Conservation (phyloP, 1,140 invertebrate genomes). For the Argopecten irradians region DNA sequence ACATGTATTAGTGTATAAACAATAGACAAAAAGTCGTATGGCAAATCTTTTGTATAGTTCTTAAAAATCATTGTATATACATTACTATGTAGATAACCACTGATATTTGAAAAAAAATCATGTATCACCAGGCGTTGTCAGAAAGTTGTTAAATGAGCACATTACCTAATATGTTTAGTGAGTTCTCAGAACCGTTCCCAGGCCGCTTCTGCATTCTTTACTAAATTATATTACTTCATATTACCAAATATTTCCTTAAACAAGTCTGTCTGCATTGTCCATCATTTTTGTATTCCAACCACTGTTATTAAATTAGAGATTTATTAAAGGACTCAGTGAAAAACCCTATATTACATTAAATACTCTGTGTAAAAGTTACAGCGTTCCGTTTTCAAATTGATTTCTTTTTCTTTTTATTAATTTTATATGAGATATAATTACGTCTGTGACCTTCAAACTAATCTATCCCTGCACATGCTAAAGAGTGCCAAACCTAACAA, state of each 20-base stretch:
- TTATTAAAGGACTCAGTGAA: background rate
- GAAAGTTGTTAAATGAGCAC: background rate
- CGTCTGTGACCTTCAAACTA: background rate
- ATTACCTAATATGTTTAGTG: background rate
- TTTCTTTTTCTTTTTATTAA: background rate
- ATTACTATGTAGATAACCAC: too few relatives aligned
- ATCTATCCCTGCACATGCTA: background rate
- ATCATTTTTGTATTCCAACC: background rate
- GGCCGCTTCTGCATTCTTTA: background rate
- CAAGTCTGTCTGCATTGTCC: background rate
- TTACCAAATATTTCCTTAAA: background rate
- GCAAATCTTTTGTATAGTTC: too few relatives aligned
- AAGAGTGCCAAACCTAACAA: background rate
- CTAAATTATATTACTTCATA: background rate
- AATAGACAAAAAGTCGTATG: too few relatives aligned
- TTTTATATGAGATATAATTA: background rate
- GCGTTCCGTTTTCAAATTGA: background rate
- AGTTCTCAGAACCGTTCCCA: background rate
- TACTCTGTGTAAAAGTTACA: slow-evolving; percentile 5
- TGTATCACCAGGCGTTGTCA: background rate
- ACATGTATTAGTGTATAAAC: too few relatives aligned
- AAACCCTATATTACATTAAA: background rate
- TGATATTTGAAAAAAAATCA: too few relatives aligned
- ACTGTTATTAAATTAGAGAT: background rate
- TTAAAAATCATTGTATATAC: too few relatives aligned